Conservation (phyloP, 2,888 invertebrate genomes). For the Biston betularia region DNA sequence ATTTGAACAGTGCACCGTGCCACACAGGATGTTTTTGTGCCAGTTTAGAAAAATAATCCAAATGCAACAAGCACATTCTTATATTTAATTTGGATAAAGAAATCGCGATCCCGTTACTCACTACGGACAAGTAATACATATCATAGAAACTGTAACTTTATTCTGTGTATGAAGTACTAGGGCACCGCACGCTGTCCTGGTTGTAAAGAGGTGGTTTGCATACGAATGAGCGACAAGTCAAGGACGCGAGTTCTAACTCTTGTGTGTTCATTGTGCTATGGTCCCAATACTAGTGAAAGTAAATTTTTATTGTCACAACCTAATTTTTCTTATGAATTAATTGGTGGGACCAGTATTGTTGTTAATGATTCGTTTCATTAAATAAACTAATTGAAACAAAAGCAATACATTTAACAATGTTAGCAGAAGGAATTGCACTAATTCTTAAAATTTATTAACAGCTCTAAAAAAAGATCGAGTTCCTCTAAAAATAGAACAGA, state of each 20-base stretch:
- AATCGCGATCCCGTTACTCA: constrained; percentile 31
- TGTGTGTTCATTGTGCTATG: constrained; percentile 34
- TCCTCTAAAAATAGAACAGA: too few relatives aligned
- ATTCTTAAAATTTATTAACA: too few relatives aligned
- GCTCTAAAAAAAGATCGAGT: too few relatives aligned
- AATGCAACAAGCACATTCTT: constrained; percentile 39
- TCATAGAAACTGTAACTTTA: not conserved
- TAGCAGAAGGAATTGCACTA: too few relatives aligned
- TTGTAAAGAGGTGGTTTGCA: constrained; percentile 46
- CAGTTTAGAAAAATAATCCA: constrained; percentile 19
- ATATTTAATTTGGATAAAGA: constrained; percentile 28
- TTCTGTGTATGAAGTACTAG: constrained; percentile 40
- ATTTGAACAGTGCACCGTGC: not conserved
- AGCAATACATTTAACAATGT: too few relatives aligned
- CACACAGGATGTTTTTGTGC: constrained; percentile 14
- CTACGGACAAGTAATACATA: constrained; percentile 36
- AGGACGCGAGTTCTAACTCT: constrained; percentile 42
- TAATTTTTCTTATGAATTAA: constrained; percentile 1
- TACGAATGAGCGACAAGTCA: constrained; percentile 35
- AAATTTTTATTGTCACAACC: constrained; percentile 11
- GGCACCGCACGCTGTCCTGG: constrained; percentile 56
- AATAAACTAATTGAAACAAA: too few relatives aligned
- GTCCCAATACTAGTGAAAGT: constrained; percentile 47
- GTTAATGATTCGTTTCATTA: too few relatives aligned
- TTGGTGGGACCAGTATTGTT: constrained; percentile 3